Base-by-base conservation (phyloP, 2,113 vertebrate genomes). In the Micromys minutus region DNA sequence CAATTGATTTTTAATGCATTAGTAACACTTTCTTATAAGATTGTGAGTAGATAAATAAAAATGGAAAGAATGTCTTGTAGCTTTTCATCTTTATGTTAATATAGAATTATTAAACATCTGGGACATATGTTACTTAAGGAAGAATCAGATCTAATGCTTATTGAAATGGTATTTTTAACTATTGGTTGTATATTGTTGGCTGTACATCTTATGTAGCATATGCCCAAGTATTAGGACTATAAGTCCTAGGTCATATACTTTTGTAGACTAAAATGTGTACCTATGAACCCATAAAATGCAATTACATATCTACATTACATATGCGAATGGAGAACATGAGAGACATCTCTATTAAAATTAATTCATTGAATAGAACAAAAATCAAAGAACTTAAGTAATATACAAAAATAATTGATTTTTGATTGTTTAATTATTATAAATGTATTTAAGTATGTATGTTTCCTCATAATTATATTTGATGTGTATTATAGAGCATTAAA, bases 401-500 rank as follows among this genome's bases (percentile, higher is more conserved):
- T 90, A 11, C 4, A 85, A 61, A 13, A 72, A 3, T 29, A 75
- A 80, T 34, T 88, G 22, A 76, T 65, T 93, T 90, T 15, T 95
- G 71, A 80, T 80, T 10, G 74, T 29, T 55, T 76, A 69, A 59
- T 85, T 93, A 85, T 11, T 92, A 9, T 90, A 90, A 85, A 76
- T 72, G 15, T 90, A 5, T 87, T 24, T 52, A 71, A 47, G 13
- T 77, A n/a, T 83, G 15, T 75, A 79, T 36, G 39, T 74, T 71
- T 95, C 94, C 92, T 72, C 22, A 88, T 87, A 89, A 84, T 59
- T 98, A 63, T 47, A 97, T 83, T 90, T n/a, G 34, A 96, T 76
- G 93, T 93, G 29, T 96, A 50, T 97, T 98, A 81, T 98, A 99
- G 99, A 0, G 94, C 99, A 88, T 96, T 99, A 63, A 98, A 98